phyloP scores from a whole-genome alignment of 2,888 invertebrate species.

The Orchesellides sinensis region DNA sequence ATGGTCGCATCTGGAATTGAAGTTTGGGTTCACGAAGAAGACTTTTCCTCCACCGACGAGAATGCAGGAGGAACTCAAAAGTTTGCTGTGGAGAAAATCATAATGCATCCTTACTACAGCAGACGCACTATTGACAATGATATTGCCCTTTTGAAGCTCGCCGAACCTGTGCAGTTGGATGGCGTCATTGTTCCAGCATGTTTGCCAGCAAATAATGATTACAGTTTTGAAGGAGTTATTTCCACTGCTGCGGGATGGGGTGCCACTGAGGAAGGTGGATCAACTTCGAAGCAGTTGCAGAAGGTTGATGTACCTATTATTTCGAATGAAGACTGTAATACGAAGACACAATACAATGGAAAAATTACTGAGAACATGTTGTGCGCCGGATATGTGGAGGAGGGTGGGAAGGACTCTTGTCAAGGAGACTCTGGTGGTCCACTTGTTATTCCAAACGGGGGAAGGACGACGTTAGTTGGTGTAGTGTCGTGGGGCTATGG shows the following conservation, averaged over 20 bases:
- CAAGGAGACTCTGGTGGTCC: constrained; percentile 63
- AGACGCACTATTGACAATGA: constrained; percentile 67
- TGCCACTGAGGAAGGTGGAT: constrained; percentile 63
- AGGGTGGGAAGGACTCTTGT: constrained; percentile 51
- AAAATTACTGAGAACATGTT: constrained; percentile 67
- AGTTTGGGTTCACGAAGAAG: constrained; percentile 69
- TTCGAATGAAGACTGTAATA: constrained; percentile 65
- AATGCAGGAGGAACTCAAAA: constrained; percentile 70
- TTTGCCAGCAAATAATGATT: constrained; percentile 65
- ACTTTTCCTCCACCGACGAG: constrained; percentile 64
- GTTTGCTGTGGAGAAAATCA: constrained; percentile 60
- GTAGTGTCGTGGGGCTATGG: constrained; percentile 66
- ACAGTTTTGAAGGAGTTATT: constrained; percentile 56
- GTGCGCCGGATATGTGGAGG: constrained; percentile 59
- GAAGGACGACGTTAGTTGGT: constrained; percentile 69
- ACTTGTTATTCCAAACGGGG: constrained; percentile 67
- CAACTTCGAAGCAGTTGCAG: constrained; percentile 54
- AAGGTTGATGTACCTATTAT: constrained; percentile 73
- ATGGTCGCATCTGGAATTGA: constrained; percentile 58
- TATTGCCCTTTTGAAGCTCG: constrained; percentile 65
- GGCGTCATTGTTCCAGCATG: constrained; percentile 68
- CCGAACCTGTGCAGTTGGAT: constrained; percentile 63
- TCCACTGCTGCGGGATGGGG: constrained; percentile 66
- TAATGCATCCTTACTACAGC: constrained; percentile 66
- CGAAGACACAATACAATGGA: constrained; percentile 65